Percentiles rank a stretch among this genome's conserved stretches.
These are phyloP conservation scores for Centroberyx gerrardi DNA, from an alignment of 2,797 vertebrate genomes.

Conservation along the genomic window DNA sequence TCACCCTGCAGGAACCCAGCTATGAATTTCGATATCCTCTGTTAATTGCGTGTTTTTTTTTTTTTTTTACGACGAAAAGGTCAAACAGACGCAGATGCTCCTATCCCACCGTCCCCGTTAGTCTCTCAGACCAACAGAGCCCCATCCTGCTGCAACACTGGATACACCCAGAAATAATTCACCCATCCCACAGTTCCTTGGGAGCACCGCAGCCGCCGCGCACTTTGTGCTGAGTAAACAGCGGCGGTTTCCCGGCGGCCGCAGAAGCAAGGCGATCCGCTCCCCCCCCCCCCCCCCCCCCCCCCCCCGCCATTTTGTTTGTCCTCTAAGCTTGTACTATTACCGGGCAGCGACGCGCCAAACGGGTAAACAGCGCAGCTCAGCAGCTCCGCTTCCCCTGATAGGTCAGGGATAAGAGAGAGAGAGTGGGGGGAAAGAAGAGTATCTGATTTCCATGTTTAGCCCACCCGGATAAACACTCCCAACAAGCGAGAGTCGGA, in stretches of 20 bases:
- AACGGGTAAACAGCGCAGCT: conserved; percentile 30
- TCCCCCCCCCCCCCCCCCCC: neutral
- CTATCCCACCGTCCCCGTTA: neutral
- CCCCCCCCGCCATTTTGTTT: conserved; percentile 57
- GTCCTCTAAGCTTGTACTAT: conserved; percentile 40
- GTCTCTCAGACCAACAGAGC: neutral
- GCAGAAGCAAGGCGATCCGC: conserved; percentile 42
- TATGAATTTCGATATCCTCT: conserved; percentile 42
- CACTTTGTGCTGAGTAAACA: conserved; percentile 67
- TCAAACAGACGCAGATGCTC: conserved; percentile 19
- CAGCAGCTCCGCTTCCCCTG: conserved; percentile 38
- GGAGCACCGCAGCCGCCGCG: conserved; percentile 27
- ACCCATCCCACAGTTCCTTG: conserved; percentile 23
- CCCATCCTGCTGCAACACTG: neutral
- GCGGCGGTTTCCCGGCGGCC: conserved; percentile 35
- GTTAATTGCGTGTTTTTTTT: conserved; percentile 20
- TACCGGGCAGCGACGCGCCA: conserved; percentile 19
- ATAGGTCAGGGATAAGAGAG: conserved; percentile 26
- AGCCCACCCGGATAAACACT: conserved; percentile 48
- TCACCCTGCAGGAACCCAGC: neutral
- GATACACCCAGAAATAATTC: conserved; percentile 21
- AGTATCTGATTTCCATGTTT: conserved; percentile 57
- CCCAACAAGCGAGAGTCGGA: conserved; percentile 11
- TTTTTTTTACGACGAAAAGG: conserved; percentile 15
- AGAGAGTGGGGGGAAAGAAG: conserved; percentile 17